Percentiles rank a stretch among this genome's conserved stretches.
Conservation (phyloP, 2,113 vertebrate genomes). For the Micromys minutus region DNA sequence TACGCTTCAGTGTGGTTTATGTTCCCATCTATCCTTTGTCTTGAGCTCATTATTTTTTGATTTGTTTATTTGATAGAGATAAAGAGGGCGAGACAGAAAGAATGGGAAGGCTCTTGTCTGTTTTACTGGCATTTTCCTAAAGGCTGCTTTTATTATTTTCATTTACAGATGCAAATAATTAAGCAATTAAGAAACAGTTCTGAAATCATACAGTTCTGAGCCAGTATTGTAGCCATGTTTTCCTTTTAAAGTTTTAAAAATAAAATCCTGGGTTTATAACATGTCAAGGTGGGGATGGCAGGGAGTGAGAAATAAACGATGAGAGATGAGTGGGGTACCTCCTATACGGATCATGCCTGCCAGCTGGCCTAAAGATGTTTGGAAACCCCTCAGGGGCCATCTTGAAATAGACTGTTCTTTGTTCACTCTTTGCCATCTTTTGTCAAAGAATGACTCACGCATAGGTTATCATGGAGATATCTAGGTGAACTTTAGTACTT, state of each 20-base stretch:
- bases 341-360: background rate
- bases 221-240: background rate
- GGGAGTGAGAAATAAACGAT: background rate
- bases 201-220: background rate
- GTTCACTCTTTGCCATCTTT: background rate
- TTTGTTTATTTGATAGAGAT: background rate
- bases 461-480: background rate
- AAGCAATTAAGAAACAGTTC: background rate
- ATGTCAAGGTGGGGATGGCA: background rate
- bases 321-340: background rate
- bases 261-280: too few relatives aligned
- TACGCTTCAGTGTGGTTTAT: background rate
- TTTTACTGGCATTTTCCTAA: background rate
- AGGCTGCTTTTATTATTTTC: background rate
- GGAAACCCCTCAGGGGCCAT: background rate
- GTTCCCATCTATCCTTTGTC: background rate
- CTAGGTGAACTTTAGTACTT: constrained; percentile 39
- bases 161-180: background rate
- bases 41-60: background rate
- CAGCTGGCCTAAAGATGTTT: background rate
- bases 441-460: background rate
- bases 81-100: background rate
- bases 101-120: accelerated
- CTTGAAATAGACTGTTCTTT: background rate
- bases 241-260: background rate